Evolutionary conservation across 2,888 invertebrate genomes (phyloP).

Genomic region (Chrysina gloriosa): DNA sequence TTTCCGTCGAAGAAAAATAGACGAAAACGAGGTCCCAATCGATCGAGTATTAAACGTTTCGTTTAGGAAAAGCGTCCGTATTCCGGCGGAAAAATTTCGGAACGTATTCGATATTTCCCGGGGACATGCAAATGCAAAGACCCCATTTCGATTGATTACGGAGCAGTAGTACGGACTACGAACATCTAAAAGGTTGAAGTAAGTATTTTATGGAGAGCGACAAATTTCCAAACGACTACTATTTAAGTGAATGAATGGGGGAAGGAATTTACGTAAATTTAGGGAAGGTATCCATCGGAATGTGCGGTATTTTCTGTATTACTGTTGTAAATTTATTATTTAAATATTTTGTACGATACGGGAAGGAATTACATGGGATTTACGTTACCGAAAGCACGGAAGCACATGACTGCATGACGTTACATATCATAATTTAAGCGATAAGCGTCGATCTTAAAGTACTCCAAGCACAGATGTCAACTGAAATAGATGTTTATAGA

Average conservation of each 20-base stretch:
- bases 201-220: no score
- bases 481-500: neutral
- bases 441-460: no score
- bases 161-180: no score
- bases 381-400: neutral
- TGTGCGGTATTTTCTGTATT: no score
- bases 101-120: slow-evolving; percentile 1
- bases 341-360: neutral
- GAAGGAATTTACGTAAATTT: no score
- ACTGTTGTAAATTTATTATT: no score
- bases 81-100: neutral
- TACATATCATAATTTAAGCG: no score
- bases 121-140: neutral
- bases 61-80: neutral
- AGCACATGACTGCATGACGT: neutral
- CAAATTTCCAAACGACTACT: no score
- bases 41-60: neutral
- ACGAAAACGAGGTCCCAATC: neutral
- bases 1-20: neutral
- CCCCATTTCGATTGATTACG: neutral
- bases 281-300: no score
- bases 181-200: no score
- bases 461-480: no score
- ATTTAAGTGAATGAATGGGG: no score
- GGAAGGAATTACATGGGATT: neutral